Evolutionary conservation across 2,888 invertebrate species (phyloP).

Genomic region (Drosophila tripunctata): DNA sequence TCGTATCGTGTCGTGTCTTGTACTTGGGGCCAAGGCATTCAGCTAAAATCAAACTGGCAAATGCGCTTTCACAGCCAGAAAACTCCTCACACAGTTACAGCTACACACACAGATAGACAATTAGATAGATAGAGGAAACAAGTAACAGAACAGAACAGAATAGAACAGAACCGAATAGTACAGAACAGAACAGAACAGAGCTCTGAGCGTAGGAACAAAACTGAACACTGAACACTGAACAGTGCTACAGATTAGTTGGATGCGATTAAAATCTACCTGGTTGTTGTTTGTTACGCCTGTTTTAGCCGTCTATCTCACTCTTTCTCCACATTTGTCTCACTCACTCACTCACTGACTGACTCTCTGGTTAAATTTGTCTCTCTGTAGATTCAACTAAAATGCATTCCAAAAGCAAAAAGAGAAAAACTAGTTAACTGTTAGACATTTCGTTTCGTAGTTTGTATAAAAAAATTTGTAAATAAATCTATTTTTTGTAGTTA

Average conservation of each 20-base stretch:
- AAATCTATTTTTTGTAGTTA: conserved; percentile 31
- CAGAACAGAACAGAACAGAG: conserved; percentile 17
- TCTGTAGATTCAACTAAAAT: conserved; percentile 59
- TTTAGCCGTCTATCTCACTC: conserved; percentile 7
- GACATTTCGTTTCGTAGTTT: conserved; percentile 38
- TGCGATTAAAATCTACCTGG: conserved; percentile 74
- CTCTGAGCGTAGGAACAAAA: conserved; percentile 11
- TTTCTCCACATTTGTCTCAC: conserved; percentile 3
- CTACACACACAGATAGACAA: conserved; percentile 13
- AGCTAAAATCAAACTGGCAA: conserved; percentile 50
- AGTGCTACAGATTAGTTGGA: conserved; percentile 73
- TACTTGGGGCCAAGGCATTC: conserved; percentile 44
- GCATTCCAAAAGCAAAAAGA: conserved; percentile 78
- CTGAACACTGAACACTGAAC: conserved; percentile 41
- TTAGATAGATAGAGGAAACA: conserved; percentile 8
- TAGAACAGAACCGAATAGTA: conserved; percentile 41
- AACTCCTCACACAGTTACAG: conserved; percentile 10
- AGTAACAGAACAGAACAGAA: conserved; percentile 36
- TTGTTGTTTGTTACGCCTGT: conserved; percentile 69
- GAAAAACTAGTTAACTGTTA: conserved; percentile 74
- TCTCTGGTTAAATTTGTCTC: conserved; percentile 22
- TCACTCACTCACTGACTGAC: not conserved
- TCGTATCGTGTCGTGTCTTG: conserved; percentile 32
- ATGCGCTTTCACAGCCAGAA: conserved; percentile 45
- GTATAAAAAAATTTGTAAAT: conserved; percentile 54